Base-by-base conservation (phyloP, 2,797 vertebrate genomes). In the Molossus alvarezi region DNA sequence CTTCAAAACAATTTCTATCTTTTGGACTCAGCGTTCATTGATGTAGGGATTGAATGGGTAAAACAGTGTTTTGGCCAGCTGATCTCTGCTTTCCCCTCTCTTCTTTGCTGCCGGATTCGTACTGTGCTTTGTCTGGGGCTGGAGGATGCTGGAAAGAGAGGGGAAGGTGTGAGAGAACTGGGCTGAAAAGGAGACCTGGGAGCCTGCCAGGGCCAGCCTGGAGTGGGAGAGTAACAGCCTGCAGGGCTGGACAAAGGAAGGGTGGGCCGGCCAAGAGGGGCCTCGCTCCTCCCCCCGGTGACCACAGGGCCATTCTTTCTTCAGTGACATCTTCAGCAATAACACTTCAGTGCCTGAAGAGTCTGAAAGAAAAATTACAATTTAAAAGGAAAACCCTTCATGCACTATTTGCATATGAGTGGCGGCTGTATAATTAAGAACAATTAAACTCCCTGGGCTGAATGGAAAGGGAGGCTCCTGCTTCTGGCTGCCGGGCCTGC, bases 341-440 rank as follows among this genome's bases (percentile, higher is more conserved):
- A 91, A 95, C 81, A 95, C 95, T 96, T 80, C 5, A 96, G 76
- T 12, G 82, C 90, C 83, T 94, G 71, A 10, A 67, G 81, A 57
- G 11, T 81, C 75, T 96, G 93, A 97, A 97, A 97, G 97, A 87
- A 93, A 96, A 95, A 97, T 96, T 94, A 93, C 86, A 97, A 96
- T 96, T 89, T 92, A 92, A 96, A 97, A 97, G 86, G 94, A 77
- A 95, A 92, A 62, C 90, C 80, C 90, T 71, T 60, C 7, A 20
- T 41, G 57, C 53, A 6, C 14, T 15, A 97, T 97, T 98, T 97
- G 91, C 97, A 97, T 97, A 73, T 97, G 95, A 98, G 86, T 97
- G 67, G 94, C 57, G 9, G 51, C 96, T 97, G 87, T 96, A 64
- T 95, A 98, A 97, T 97, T 95, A 96, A 87, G 57, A 79, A 96